Percentiles rank a stretch among this genome's conserved stretches.
Conservation (phyloP, 2,888 invertebrate species). For the Nomada lathburiana region DNA sequence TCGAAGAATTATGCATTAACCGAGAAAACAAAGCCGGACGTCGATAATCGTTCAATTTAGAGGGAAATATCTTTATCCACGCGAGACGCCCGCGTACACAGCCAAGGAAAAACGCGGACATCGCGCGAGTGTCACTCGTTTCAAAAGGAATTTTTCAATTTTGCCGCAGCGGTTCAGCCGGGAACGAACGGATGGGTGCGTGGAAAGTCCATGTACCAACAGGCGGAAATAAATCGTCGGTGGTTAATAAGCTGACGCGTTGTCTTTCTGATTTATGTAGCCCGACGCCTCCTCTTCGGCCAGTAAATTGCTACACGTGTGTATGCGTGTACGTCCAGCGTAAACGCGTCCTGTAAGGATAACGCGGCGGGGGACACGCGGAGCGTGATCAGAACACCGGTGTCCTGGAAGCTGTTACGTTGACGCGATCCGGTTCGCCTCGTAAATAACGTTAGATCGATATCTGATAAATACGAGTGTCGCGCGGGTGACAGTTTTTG, state of each 20-base stretch:
- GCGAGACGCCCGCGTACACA: neutral
- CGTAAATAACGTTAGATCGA: conserved; percentile 64
- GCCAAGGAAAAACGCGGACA: conserved; percentile 7
- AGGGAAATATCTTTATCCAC: neutral
- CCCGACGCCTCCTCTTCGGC: conserved; percentile 68
- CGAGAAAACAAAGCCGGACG: neutral
- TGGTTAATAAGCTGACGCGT: conserved; percentile 75
- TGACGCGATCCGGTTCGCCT: conserved; percentile 58
- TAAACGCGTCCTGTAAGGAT: conserved; percentile 62
- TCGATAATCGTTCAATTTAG: neutral
- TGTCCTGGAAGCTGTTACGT: conserved; percentile 65
- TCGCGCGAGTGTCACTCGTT: neutral
- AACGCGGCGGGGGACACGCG: conserved; percentile 51
- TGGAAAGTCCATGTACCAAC: conserved; percentile 48
- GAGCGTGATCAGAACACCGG: conserved; percentile 61
- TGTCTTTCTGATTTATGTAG: conserved; percentile 75
- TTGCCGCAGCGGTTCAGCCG: conserved; percentile 19
- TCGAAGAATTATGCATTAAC: neutral
- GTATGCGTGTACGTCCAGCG: conserved; percentile 54
- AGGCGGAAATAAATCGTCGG: conserved; percentile 61
- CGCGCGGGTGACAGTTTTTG: conserved; percentile 34
- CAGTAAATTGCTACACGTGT: conserved; percentile 67
- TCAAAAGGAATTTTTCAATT: conserved; percentile 34
- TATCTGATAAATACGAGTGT: conserved; percentile 44
- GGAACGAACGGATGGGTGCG: conserved; percentile 25